phyloP scores from a whole-genome alignment of 35 echinoderm and acorn worm genomes.

The Apostichopus californicus region DNA sequence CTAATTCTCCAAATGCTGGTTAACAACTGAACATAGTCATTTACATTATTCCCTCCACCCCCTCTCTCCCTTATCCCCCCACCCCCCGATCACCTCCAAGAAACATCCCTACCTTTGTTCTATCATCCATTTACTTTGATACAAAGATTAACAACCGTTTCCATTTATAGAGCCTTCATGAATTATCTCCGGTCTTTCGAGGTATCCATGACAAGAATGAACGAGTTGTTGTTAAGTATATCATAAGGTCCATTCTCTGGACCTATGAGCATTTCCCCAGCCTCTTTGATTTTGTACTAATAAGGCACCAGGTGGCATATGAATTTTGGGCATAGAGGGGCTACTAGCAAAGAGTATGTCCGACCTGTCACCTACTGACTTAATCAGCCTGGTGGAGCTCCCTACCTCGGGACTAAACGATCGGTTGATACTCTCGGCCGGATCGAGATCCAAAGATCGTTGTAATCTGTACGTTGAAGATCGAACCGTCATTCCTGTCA shows the following conservation, averaged over 20 bases:
- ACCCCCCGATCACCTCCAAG: background rate
- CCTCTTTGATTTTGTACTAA: conserved; percentile 67
- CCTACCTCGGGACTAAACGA: conserved; percentile 56
- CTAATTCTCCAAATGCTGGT: too few species aligned
- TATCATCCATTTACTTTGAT: too few species aligned
- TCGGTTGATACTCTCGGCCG: conserved; percentile 42
- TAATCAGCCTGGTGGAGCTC: conserved; percentile 48
- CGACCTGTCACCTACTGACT: conserved; percentile 35
- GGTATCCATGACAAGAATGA: background rate
- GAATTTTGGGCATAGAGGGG: conserved; percentile 81
- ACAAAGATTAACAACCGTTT: too few species aligned
- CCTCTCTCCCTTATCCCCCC: background rate
- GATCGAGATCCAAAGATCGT: conserved; percentile 39
- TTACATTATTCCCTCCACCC: background rate
- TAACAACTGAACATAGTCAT: too few species aligned
- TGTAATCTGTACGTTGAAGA: conserved; percentile 39
- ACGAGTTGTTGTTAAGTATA: background rate
- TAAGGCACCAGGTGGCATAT: conserved; percentile 69
- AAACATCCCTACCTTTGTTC: too few species aligned
- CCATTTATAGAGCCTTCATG: too few species aligned
- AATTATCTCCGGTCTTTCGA: too few species aligned
- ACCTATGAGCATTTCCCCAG: conserved; percentile 67
- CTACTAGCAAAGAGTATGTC: conserved; percentile 77
- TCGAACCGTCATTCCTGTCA: conserved; percentile 10
- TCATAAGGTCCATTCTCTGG: conserved; percentile 87